These are phyloP conservation scores for Scomber colias DNA, from an alignment of 2,113 vertebrate genomes.

Conservation along the genomic window DNA sequence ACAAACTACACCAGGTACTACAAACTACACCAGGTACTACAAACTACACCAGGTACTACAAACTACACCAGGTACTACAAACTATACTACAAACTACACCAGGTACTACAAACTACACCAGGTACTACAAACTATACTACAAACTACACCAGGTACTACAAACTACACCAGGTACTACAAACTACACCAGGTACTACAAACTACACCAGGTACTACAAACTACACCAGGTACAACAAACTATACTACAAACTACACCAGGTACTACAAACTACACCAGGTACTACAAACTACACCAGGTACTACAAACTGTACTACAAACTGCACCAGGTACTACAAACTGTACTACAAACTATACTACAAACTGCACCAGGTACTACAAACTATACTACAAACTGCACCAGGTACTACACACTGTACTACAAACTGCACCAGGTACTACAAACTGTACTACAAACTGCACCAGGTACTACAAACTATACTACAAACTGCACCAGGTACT, in stretches of 20 bases:
- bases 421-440: constrained; percentile 1
- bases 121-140: neutral
- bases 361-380: neutral
- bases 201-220: no score
- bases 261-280: neutral
- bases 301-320: neutral
- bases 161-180: neutral
- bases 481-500: neutral
- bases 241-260: neutral
- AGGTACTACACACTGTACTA: neutral
- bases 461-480: neutral
- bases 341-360: neutral
- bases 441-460: constrained; percentile 1
- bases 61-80: neutral
- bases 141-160: neutral
- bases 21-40: neutral
- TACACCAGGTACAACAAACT: constrained; percentile 82
- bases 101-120: neutral
- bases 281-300: constrained; percentile 4
- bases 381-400: neutral
- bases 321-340: neutral
- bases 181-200: neutral
- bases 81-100: no score
- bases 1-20: neutral
- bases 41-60: neutral